phyloP scores from a whole-genome alignment of 1,140 invertebrate genomes.

The Pygmarrhopalites habei region DNA sequence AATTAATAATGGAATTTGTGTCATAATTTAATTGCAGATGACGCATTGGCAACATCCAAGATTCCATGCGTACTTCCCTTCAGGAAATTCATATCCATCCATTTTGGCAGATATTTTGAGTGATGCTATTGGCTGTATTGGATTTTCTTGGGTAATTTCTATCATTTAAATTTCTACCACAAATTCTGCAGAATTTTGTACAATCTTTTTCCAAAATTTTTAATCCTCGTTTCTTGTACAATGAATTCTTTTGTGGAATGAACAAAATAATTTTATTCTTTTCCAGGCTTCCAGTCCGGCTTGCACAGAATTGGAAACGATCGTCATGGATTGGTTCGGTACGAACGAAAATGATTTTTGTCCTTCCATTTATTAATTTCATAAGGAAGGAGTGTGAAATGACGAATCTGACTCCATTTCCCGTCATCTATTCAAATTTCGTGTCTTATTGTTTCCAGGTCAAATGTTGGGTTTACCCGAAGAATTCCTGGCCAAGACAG shows the following conservation, averaged over 20 bases:
- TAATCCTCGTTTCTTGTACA: too few relatives aligned
- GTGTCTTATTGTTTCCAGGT: too few relatives aligned
- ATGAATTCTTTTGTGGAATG: too few relatives aligned
- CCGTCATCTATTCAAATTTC: too few relatives aligned
- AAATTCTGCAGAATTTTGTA: too few relatives aligned
- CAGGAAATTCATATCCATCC: conserved; percentile 93
- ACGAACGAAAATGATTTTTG: too few relatives aligned
- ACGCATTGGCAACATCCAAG: conserved; percentile 99
- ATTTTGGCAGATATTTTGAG: conserved; percentile 96
- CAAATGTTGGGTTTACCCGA: conserved; percentile 78
- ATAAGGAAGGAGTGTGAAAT: too few relatives aligned
- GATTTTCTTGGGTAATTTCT: conserved; percentile 87
- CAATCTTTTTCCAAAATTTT: not conserved
- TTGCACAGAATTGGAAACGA: conserved; percentile 93
- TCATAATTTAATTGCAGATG: conserved; percentile 51
- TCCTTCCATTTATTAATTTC: too few relatives aligned
- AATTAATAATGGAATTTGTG: not conserved
- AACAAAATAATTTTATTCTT: not conserved
- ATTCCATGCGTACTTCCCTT: conserved; percentile 98
- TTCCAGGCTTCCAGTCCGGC: conserved; percentile 86
- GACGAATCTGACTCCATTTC: too few relatives aligned
- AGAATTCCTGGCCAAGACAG: conserved; percentile 71
- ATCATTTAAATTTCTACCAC: not conserved
- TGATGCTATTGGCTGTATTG: conserved; percentile 91
- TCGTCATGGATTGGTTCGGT: conserved; percentile 96